Evolutionary conservation across 2,113 vertebrate genomes (phyloP).

Genomic region (Hyaena hyaena): DNA sequence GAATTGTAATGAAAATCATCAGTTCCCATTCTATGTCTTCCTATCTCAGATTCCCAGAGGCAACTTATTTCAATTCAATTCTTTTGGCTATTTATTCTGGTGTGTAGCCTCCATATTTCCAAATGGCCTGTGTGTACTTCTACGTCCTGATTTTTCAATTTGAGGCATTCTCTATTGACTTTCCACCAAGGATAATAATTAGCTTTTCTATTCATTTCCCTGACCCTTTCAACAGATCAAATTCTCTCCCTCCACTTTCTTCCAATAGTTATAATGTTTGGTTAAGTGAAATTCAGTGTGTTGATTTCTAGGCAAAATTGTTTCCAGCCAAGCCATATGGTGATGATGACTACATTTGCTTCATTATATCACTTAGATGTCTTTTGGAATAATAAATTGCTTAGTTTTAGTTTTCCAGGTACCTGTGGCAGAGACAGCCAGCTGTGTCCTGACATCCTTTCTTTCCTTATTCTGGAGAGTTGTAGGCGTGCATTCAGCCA

Average conservation of each 20-base stretch:
- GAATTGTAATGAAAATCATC: background rate
- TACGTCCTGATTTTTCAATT: background rate
- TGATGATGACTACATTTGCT: background rate
- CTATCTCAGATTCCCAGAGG: background rate
- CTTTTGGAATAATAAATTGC: background rate
- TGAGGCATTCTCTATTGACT: background rate
- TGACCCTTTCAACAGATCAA: background rate
- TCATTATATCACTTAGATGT: background rate
- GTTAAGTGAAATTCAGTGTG: background rate
- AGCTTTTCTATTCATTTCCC: background rate
- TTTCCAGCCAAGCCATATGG: background rate
- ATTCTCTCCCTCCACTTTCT: background rate
- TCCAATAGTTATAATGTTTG: background rate
- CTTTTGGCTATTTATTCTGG: background rate
- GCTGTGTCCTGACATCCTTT: background rate
- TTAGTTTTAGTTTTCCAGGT: background rate
- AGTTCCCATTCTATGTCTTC: background rate
- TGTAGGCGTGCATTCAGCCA: too few species aligned
- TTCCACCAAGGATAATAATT: background rate
- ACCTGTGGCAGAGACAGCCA: background rate
- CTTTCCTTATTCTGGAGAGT: background rate
- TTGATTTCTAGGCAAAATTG: background rate
- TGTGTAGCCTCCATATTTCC: background rate
- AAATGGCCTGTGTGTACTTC: background rate
- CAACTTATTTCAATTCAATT: background rate